Evolutionary conservation across 2,113 vertebrate genomes (phyloP).

Genomic region (Rostratula benghalensis): DNA sequence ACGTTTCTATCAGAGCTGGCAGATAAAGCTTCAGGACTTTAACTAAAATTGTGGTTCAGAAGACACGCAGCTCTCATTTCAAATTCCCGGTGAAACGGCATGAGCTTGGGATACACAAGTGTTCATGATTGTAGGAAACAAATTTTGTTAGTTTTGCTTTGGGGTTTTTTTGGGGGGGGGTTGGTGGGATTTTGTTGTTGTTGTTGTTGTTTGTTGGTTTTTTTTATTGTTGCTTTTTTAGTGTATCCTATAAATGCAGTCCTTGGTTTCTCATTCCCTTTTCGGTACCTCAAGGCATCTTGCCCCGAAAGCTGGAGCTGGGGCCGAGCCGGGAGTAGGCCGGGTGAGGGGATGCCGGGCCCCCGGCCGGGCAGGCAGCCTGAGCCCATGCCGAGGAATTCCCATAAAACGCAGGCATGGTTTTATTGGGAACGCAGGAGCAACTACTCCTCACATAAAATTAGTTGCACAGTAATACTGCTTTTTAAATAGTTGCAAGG

Average conservation of each 20-base stretch:
- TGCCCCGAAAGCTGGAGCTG: not conserved
- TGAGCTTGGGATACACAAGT: not conserved
- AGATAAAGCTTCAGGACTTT: not conserved
- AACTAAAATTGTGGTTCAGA: not conserved
- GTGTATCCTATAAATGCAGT: not conserved
- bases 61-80: not conserved
- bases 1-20: not conserved
- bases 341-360: not conserved
- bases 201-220: no score
- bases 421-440: slow-evolving; percentile 64
- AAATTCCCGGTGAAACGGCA: not conserved
- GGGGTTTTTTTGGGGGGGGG: no score
- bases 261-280: not conserved
- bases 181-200: no score
- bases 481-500: slow-evolving; percentile 68
- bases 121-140: not conserved
- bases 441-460: slow-evolving; percentile 67
- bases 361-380: slow-evolving; percentile 30
- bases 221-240: not conserved
- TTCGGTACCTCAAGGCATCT: not conserved
- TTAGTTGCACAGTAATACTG: slow-evolving; percentile 59
- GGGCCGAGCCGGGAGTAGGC: not conserved
- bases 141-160: not conserved
- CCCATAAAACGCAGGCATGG: slow-evolving; percentile 68
- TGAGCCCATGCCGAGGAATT: slow-evolving; percentile 70